Percentiles rank a stretch among this genome's conserved stretches.
These are phyloP conservation scores for Dendrocincla tyrannina DNA, from an alignment of 2,797 vertebrate species.

Conservation along the genomic window DNA sequence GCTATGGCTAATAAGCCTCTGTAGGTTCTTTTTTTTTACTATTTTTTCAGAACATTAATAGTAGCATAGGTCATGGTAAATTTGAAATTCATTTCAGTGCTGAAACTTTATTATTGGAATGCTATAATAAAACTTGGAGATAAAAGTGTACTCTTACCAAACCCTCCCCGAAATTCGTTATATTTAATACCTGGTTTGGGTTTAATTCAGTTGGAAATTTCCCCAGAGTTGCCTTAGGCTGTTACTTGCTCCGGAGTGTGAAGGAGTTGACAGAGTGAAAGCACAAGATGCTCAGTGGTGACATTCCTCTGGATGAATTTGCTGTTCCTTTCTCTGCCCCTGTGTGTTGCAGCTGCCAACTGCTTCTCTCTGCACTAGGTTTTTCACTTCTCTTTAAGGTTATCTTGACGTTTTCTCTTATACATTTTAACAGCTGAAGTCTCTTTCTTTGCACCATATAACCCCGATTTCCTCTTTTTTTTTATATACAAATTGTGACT, in stretches of 20 bases:
- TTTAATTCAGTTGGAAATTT: not conserved
- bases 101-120: not conserved
- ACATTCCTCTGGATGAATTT: not conserved
- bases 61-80: not conserved
- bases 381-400: not conserved
- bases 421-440: not conserved
- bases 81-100: not conserved
- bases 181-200: not conserved
- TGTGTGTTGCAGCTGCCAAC: not conserved
- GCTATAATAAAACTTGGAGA: not conserved
- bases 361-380: not conserved
- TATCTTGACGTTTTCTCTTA: not conserved
- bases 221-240: not conserved
- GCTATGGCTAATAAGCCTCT: not conserved
- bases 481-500: not conserved
- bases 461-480: not conserved
- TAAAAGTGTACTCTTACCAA: not conserved
- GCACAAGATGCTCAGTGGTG: not conserved
- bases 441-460: not conserved
- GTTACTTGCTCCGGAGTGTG: not conserved
- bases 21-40: not conserved
- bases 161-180: fast-evolving
- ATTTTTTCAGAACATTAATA: not conserved
- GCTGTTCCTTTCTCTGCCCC: not conserved
- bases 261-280: not conserved